Conservation (phyloP, 1,140 invertebrate genomes). For the Schlechtendalia chinensis region DNA sequence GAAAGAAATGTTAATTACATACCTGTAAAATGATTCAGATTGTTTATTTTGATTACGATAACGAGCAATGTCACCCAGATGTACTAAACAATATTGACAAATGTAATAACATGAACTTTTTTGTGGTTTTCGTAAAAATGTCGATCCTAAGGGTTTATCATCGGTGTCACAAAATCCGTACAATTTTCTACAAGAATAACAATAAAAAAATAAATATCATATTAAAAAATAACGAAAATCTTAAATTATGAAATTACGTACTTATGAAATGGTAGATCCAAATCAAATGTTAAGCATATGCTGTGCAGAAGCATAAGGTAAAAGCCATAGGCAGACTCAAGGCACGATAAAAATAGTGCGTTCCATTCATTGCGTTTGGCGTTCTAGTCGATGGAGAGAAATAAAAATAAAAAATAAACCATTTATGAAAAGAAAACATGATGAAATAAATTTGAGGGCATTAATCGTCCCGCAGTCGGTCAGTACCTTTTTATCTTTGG, state of each 20-base stretch:
- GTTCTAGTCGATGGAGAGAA: slow-evolving; percentile 60
- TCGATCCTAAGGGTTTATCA: slow-evolving; percentile 19
- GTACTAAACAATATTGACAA: slow-evolving; percentile 82
- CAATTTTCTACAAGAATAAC: slow-evolving; percentile 24
- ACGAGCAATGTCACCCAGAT: slow-evolving; percentile 80
- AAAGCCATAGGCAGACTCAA: slow-evolving; percentile 81
- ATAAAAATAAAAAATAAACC: slow-evolving; percentile 42
- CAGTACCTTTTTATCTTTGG: slow-evolving; percentile 72
- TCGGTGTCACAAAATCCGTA: slow-evolving; percentile 37
- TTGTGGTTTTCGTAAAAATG: slow-evolving; percentile 60
- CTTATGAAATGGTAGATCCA: slow-evolving; percentile 75
- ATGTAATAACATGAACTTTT: slow-evolving; percentile 76
- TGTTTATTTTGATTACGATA: slow-evolving; percentile 76
- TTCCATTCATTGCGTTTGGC: slow-evolving; percentile 70
- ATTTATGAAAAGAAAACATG: slow-evolving; percentile 14
- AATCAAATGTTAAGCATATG: slow-evolving; percentile 75
- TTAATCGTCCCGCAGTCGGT: not conserved
- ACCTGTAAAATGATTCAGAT: slow-evolving; percentile 77
- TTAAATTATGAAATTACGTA: slow-evolving; percentile 53
- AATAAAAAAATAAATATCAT: not conserved
- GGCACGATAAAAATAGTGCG: slow-evolving; percentile 71
- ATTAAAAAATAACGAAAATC: too few relatives aligned
- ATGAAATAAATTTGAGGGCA: not conserved
- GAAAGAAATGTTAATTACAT: slow-evolving; percentile 52
- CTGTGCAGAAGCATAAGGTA: slow-evolving; percentile 79